These are phyloP conservation scores for Lamproptera curius DNA, from an alignment of 2,888 invertebrate genomes.

Conservation along the genomic window DNA sequence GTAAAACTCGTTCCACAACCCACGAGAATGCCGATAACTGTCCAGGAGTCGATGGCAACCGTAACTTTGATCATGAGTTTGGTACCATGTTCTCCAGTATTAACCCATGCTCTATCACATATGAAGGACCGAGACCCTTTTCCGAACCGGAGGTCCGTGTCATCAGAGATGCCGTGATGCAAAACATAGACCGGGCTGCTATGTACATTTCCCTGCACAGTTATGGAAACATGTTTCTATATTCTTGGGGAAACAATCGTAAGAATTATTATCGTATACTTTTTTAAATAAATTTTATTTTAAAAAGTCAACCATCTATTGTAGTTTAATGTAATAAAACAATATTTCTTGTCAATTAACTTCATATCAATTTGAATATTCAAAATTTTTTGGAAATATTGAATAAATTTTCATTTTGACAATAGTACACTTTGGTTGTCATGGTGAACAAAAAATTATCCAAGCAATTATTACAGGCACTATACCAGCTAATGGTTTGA, in stretches of 20 bases:
- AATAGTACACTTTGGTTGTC: too few relatives aligned
- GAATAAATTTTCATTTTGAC: too few relatives aligned
- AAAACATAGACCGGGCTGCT: constrained; percentile 66
- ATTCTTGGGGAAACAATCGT: constrained; percentile 83
- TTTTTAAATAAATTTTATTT: too few relatives aligned
- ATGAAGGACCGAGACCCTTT: constrained; percentile 80
- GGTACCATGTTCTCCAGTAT: constrained; percentile 69
- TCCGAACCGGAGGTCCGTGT: constrained; percentile 82
- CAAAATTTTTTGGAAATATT: too few relatives aligned
- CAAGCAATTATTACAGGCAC: constrained; percentile 48
- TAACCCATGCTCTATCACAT: constrained; percentile 80
- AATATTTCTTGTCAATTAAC: background rate
- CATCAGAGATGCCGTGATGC: constrained; percentile 77
- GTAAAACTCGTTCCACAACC: constrained; percentile 81
- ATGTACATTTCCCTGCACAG: constrained; percentile 88
- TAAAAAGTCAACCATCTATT: too few relatives aligned
- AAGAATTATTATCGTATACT: too few relatives aligned
- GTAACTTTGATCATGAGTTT: constrained; percentile 87
- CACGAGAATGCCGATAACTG: constrained; percentile 68
- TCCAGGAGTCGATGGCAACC: constrained; percentile 86
- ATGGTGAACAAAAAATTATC: too few relatives aligned
- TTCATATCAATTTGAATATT: too few relatives aligned
- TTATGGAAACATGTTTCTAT: constrained; percentile 82
- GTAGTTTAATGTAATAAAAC: too few relatives aligned
- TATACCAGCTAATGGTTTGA: constrained; percentile 70